Conservation (phyloP, 2,888 invertebrate species). For the Schizaphis graminum region DNA sequence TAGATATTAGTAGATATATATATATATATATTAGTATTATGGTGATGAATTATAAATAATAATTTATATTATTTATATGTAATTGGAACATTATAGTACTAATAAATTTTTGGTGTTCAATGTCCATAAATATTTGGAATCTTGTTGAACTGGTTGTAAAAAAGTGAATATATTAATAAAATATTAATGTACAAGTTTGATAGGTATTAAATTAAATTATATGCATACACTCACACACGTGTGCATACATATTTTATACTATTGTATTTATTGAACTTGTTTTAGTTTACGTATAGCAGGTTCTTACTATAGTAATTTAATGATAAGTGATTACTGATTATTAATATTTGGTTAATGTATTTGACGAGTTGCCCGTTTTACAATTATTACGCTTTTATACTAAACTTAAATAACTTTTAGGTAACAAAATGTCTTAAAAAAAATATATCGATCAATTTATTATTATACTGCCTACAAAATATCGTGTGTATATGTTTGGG, state of each 20-base stretch:
- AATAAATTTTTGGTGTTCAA: neutral
- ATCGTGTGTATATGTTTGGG: neutral
- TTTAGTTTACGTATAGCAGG: neutral
- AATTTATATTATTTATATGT: neutral
- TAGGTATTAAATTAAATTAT: slow-evolving; percentile 15
- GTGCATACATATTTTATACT: neutral
- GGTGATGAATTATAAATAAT: neutral
- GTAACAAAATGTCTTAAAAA: neutral
- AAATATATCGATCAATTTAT: neutral
- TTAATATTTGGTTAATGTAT: neutral
- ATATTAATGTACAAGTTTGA: neutral
- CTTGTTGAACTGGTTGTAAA: neutral
- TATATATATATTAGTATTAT: too few species aligned
- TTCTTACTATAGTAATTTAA: neutral
- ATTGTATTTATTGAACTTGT: neutral
- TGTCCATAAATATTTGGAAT: neutral
- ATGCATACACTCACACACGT: neutral
- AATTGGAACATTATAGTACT: neutral
- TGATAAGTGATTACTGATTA: neutral
- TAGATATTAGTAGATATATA: too few species aligned
- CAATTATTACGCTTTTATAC: neutral
- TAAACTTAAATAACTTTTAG: neutral
- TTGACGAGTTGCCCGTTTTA: neutral
- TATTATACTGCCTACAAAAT: neutral
- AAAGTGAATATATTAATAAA: neutral